Conservation (phyloP, 2,888 invertebrate species). For the Rosalia funebris region DNA sequence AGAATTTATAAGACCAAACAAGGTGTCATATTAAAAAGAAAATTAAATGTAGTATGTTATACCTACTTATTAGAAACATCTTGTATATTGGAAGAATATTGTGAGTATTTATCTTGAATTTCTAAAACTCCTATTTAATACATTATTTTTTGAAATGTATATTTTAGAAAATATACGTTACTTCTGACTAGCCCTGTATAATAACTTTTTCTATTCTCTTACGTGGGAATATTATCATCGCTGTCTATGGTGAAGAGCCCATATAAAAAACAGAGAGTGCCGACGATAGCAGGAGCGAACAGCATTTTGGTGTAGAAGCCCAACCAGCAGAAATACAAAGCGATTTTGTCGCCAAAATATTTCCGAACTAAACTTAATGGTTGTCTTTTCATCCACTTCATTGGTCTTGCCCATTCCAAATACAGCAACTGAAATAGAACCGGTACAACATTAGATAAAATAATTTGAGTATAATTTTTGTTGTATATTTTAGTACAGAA, state of each 20-base stretch:
- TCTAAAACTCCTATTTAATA: too few species aligned
- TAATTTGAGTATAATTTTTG: conserved; percentile 5
- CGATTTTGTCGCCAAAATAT: conserved; percentile 94
- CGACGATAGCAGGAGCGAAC: conserved; percentile 86
- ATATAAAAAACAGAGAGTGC: conserved; percentile 86
- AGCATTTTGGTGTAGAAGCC: conserved; percentile 93
- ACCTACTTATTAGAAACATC: too few species aligned
- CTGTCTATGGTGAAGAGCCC: conserved; percentile 85
- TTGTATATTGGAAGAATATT: too few species aligned
- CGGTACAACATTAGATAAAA: neutral
- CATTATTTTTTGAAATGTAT: too few species aligned
- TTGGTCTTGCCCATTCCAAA: conserved; percentile 91
- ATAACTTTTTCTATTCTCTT: too few species aligned
- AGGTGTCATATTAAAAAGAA: too few species aligned
- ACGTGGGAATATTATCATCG: conserved; percentile 84
- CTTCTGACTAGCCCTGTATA: too few species aligned
- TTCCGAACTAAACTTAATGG: conserved; percentile 88
- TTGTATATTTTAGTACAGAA: conserved; percentile 12
- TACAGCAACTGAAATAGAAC: conserved; percentile 76
- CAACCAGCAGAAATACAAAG: conserved; percentile 91
- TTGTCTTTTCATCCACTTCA: conserved; percentile 91
- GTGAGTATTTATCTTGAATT: too few species aligned
- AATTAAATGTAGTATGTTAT: too few species aligned
- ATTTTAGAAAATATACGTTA: too few species aligned
- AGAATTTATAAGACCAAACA: too few species aligned